Percentiles rank a stretch among this genome's conserved stretches.
phyloP scores from a whole-genome alignment of 23 tunicate genomes.

The Phallusia fumigata region DNA sequence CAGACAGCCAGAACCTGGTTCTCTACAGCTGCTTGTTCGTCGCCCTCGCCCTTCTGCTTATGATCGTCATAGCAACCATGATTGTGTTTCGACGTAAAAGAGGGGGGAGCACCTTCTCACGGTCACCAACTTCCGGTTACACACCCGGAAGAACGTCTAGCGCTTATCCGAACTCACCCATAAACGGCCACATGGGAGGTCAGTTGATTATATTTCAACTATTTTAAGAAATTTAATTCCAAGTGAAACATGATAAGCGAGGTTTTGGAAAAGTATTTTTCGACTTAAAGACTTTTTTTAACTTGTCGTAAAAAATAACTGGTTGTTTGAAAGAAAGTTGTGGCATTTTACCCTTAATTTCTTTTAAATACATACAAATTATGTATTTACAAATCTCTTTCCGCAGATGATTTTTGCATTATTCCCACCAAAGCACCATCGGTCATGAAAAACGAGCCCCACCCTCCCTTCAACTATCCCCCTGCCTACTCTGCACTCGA shows the following conservation, averaged over 20 bases:
- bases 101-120: constrained; percentile 13
- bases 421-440: constrained; percentile 26
- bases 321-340: no score
- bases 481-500: constrained; percentile 12
- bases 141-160: constrained; percentile 10
- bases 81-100: constrained; percentile 23
- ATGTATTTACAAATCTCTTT: neutral
- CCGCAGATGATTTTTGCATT: constrained; percentile 24
- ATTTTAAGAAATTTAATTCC: no score
- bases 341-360: neutral
- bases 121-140: constrained; percentile 12
- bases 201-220: no score
- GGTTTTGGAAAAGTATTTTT: no score
- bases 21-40: constrained; percentile 33
- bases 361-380: neutral
- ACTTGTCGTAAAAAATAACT: no score
- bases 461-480: constrained; percentile 3
- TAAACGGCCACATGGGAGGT: constrained; percentile 4
- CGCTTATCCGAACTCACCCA: neutral
- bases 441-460: neutral
- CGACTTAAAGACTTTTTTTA: no score
- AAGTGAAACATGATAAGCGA: no score
- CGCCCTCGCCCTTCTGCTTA: constrained; percentile 27
- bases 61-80: constrained; percentile 36
- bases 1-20: constrained; percentile 29